These are phyloP conservation scores for Oncorhynchus tshawytscha DNA, from an alignment of 2,113 vertebrate species.

Conservation along the genomic window DNA sequence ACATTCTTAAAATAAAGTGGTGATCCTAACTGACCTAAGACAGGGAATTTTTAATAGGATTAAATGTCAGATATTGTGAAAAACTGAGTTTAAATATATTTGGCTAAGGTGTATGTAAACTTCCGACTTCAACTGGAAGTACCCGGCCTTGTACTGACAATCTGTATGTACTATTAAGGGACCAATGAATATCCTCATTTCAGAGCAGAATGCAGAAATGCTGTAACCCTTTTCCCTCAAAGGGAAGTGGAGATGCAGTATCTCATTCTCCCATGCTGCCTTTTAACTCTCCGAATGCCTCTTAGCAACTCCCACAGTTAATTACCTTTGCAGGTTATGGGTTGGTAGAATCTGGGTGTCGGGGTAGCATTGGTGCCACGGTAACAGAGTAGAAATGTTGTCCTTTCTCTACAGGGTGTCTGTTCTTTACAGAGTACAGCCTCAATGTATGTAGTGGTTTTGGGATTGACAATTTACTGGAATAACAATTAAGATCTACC, in stretches of 20 bases:
- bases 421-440: too few species aligned
- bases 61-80: too few species aligned
- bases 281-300: not conserved
- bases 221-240: not conserved
- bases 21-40: too few species aligned
- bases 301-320: constrained; percentile 1
- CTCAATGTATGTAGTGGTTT: too few species aligned
- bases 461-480: too few species aligned
- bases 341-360: constrained; percentile 1
- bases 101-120: too few species aligned
- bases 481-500: too few species aligned
- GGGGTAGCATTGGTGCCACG: constrained; percentile 11
- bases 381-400: not conserved
- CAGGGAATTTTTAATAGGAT: too few species aligned
- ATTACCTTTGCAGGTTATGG: constrained; percentile 27
- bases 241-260: not conserved
- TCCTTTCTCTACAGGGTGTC: not conserved
- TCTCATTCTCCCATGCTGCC: too few species aligned
- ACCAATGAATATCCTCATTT: not conserved
- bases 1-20: too few species aligned
- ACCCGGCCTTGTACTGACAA: not conserved
- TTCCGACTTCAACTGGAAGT: too few species aligned
- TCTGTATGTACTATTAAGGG: not conserved
- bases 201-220: not conserved
- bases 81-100: too few species aligned